These are phyloP conservation scores for Euspilapteryx auroguttella DNA, from an alignment of 2,888 invertebrate genomes.

Conservation along the genomic window DNA sequence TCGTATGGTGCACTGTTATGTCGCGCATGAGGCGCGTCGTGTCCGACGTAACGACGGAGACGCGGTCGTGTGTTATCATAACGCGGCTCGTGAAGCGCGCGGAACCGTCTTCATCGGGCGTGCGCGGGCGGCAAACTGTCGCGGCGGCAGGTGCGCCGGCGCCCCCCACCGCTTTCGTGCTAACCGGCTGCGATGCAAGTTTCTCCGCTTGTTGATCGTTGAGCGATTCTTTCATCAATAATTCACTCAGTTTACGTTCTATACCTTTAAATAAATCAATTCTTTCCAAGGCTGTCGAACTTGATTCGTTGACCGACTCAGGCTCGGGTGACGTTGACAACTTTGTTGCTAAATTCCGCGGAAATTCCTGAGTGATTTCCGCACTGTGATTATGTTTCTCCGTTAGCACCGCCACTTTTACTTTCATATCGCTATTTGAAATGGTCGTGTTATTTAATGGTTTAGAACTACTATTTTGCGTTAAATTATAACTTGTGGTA, in stretches of 20 bases:
- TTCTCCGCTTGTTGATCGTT: conserved; percentile 46
- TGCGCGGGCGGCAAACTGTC: conserved; percentile 56
- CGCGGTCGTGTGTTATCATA: conserved; percentile 84
- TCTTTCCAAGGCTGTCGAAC: conserved; percentile 28
- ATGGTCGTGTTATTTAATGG: conserved; percentile 27
- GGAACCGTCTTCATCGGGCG: conserved; percentile 57
- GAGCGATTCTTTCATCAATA: conserved; percentile 58
- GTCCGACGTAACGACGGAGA: conserved; percentile 76
- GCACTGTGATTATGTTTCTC: conserved; percentile 17
- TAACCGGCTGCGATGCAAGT: conserved; percentile 44
- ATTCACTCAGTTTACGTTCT: conserved; percentile 55
- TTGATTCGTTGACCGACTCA: conserved; percentile 15
- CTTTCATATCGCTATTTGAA: conserved; percentile 29
- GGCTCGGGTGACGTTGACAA: conserved; percentile 37
- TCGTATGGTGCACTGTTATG: conserved; percentile 67
- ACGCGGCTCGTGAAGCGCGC: conserved; percentile 85
- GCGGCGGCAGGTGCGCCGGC: conserved; percentile 44
- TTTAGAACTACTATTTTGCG: conserved; percentile 35
- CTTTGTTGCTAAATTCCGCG: conserved; percentile 20
- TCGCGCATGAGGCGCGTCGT: conserved; percentile 72
- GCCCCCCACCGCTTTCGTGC: conserved; percentile 42
- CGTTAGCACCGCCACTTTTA: conserved; percentile 33
- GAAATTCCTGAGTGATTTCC: conserved; percentile 2
- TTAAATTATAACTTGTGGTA: too few species aligned
- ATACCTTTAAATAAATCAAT: conserved; percentile 56